Base-by-base conservation (phyloP, 2,797 vertebrate genomes). In the Urocyon cinereoargenteus region DNA sequence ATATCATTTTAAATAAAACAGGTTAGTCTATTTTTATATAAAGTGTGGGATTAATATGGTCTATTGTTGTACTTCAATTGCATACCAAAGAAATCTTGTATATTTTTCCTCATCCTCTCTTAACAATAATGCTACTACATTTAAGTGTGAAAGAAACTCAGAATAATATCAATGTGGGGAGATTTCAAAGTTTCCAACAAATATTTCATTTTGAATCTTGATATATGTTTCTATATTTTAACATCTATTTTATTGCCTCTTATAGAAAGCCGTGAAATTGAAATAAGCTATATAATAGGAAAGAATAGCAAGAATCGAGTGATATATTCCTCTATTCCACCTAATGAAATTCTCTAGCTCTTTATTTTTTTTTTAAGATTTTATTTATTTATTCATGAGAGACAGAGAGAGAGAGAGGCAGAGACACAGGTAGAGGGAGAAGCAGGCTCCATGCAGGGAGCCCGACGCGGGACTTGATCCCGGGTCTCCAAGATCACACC, bases 1-100 rank as follows among this genome's bases (percentile, higher is more conserved):
- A 59, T 34, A 87, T 24, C 66, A 87, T 97, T 98, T 98, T 97
- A 84, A 86, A 96, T 59, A 89, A 98, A 31, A 10, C 18, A 94
- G n/a, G 91, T 22, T 70, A 89, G 40, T 64, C 45, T 14, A 92
- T 96, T 94, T 96, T 97, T 61, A 97, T 68, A 73, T 59, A 89
- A 94, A 94, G 0, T 7, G 78, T 85, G 73, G 0, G 86, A 40
- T 91, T 97, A 81, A 82, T 1, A 86, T 86, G 49, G 6, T 10
- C 92, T 57, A 62, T 6, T 72, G 16, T 26, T 87, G 24, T 59
- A 79, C 45, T 96, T 97, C 84, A 59, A 73, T 82, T 68, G 79
- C 0, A 78, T 81, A 62, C 51, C 11, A 91, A n/a, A 77, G 19
- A 94, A 75, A 62, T 89, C 64, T 73, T n/a, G 34, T n/a, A 93